phyloP scores from a whole-genome alignment of 2,113 vertebrate genomes.

The Alligator mississippiensis region DNA sequence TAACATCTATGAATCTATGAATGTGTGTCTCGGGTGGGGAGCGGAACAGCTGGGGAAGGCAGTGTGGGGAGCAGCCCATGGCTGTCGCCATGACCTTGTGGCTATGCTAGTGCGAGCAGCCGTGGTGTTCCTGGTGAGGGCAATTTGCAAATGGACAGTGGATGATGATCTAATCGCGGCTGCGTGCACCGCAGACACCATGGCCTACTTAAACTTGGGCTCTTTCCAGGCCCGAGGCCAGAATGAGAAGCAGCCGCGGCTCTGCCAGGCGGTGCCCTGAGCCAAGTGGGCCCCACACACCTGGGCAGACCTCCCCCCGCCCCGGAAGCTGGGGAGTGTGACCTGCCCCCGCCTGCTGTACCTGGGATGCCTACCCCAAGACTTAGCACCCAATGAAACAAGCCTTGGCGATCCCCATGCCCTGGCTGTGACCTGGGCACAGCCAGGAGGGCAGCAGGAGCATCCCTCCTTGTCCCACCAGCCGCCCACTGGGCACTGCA shows the following conservation, averaged over 20 bases:
- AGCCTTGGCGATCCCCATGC: no score
- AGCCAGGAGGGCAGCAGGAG: no score
- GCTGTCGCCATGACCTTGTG: background rate
- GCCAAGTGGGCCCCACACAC: background rate
- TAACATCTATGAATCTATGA: no score
- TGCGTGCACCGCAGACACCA: accelerated
- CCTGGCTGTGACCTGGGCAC: no score
- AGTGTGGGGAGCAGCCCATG: constrained; percentile 34
- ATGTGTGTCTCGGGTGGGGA: accelerated
- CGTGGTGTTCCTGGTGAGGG: accelerated
- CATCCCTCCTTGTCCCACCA: background rate
- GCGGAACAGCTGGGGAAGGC: accelerated
- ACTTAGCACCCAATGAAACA: no score
- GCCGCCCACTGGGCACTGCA: no score
- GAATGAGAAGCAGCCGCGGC: accelerated
- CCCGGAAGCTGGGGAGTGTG: no score
- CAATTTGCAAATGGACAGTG: background rate
- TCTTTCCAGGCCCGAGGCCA: accelerated
- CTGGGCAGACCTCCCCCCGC: no score
- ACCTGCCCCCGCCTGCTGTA: no score
- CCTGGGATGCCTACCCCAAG: no score
- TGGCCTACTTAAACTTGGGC: background rate
- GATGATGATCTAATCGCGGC: background rate
- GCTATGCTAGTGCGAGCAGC: background rate
- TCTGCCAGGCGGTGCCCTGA: background rate